phyloP scores from a whole-genome alignment of 2,888 invertebrate species.

The Disparrhopalites patrizii region DNA sequence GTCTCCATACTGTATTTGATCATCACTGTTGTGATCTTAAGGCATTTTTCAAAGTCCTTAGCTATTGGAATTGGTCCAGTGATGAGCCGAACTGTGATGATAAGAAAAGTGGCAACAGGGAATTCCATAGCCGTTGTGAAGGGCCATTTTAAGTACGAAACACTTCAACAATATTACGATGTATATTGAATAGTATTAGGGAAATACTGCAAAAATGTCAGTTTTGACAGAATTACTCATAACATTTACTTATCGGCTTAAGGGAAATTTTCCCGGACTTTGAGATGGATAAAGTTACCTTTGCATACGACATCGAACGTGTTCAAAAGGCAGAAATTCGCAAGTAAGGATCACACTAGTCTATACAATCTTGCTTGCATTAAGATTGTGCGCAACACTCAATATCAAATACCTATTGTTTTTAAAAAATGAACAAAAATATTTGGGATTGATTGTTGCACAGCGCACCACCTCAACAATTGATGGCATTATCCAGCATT shows the following conservation, averaged over 20 bases:
- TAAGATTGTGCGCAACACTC: too few relatives aligned
- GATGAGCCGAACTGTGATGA: constrained; percentile 71
- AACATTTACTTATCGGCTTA: too few relatives aligned
- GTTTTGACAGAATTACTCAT: too few relatives aligned
- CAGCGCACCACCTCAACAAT: too few relatives aligned
- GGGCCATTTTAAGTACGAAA: constrained; percentile 60
- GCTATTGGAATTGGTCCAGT: constrained; percentile 53
- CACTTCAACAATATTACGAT: not conserved
- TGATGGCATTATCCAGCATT: too few relatives aligned
- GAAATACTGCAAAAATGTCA: too few relatives aligned
- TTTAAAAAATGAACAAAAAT: too few relatives aligned
- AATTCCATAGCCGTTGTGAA: constrained; percentile 63
- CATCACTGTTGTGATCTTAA: constrained; percentile 77
- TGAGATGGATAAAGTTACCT: constrained; percentile 76
- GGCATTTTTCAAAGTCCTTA: constrained; percentile 62
- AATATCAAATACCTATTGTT: not conserved
- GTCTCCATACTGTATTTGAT: constrained; percentile 79
- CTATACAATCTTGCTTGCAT: too few relatives aligned
- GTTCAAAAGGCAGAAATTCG: constrained; percentile 70
- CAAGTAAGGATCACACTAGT: too few relatives aligned
- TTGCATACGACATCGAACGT: constrained; percentile 81
- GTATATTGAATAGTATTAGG: not conserved
- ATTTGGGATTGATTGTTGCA: too few relatives aligned
- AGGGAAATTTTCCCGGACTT: constrained; percentile 84
- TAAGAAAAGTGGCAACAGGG: constrained; percentile 72